These are phyloP conservation scores for Cochlearius cochlearius DNA, from an alignment of 2,113 vertebrate species.

Conservation along the genomic window DNA sequence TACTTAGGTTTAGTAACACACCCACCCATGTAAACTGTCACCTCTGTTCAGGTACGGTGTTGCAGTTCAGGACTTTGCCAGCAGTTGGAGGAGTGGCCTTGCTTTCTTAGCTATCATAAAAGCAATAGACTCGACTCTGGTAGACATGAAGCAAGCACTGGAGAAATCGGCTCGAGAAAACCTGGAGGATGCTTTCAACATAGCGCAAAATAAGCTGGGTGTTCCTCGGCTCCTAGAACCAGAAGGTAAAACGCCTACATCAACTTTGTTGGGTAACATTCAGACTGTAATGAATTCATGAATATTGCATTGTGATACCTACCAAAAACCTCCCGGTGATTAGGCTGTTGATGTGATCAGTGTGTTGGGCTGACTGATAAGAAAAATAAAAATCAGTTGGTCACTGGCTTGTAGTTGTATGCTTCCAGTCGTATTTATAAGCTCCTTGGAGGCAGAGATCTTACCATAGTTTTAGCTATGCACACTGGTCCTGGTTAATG, in stretches of 20 bases:
- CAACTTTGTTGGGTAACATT: neutral
- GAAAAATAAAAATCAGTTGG: neutral
- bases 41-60: slow-evolving; percentile 85
- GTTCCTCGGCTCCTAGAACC: slow-evolving; percentile 92
- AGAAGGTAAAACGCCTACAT: slow-evolving; percentile 78
- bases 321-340: neutral
- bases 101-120: slow-evolving; percentile 95
- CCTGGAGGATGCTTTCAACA: slow-evolving; percentile 89
- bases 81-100: slow-evolving; percentile 93
- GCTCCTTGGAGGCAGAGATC: neutral
- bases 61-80: slow-evolving; percentile 90
- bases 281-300: neutral
- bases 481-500: neutral
- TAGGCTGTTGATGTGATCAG: neutral
- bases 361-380: neutral
- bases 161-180: slow-evolving; percentile 85
- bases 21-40: neutral
- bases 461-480: neutral
- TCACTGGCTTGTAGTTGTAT: neutral
- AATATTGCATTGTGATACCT: neutral
- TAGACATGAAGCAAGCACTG: slow-evolving; percentile 90
- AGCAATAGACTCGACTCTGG: slow-evolving; percentile 89
- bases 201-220: slow-evolving; percentile 85
- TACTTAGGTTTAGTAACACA: neutral
- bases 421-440: neutral